Percentiles rank a stretch among this genome's conserved stretches.
These are phyloP conservation scores for Chrysocyon brachyurus DNA, from an alignment of 2,797 vertebrate species.

Conservation along the genomic window DNA sequence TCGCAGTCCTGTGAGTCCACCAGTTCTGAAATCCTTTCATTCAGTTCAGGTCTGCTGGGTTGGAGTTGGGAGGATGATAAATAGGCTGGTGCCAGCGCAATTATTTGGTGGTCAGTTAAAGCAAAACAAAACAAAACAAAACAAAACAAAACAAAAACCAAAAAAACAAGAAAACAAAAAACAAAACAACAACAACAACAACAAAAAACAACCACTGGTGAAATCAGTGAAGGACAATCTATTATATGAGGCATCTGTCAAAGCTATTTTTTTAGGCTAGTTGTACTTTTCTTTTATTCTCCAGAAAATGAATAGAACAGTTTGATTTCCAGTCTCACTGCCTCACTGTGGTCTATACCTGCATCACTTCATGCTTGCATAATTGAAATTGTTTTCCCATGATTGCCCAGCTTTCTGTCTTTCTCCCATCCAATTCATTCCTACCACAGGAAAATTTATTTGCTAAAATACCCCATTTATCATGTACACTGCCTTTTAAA, in stretches of 20 bases:
- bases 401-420: background rate
- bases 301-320: constrained; percentile 2
- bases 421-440: background rate
- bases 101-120: constrained; percentile 58
- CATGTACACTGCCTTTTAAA: background rate
- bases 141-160: no score
- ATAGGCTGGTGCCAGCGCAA: background rate
- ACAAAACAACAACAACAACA: no score
- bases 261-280: constrained; percentile 42
- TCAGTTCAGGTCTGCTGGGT: background rate
- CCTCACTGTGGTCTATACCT: background rate
- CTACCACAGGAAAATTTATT: background rate
- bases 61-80: constrained; percentile 42
- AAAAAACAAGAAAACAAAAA: no score
- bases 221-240: constrained; percentile 7
- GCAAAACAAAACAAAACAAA: background rate
- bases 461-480: background rate
- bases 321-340: background rate
- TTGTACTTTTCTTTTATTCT: background rate
- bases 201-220: no score
- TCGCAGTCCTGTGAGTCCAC: background rate
- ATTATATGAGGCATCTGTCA: background rate
- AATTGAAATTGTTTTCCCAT: background rate
- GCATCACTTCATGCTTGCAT: background rate
- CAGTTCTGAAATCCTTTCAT: background rate